Evolutionary conservation across 2,888 invertebrate genomes (phyloP).

Genomic region (Andrena camellia): DNA sequence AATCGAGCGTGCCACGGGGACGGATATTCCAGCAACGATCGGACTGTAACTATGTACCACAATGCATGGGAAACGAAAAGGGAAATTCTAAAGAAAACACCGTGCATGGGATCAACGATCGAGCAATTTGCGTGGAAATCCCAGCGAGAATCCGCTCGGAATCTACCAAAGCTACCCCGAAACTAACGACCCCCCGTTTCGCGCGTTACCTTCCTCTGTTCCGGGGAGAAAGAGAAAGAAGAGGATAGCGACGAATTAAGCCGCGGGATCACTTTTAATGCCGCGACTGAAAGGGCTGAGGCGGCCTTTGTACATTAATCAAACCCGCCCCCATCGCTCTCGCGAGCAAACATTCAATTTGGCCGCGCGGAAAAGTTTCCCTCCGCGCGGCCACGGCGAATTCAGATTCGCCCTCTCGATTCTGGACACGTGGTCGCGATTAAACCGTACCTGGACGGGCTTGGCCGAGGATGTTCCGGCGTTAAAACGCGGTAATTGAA

Average conservation of each 20-base stretch:
- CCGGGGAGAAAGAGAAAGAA: too few relatives aligned
- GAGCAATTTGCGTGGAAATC: not conserved
- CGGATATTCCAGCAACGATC: too few relatives aligned
- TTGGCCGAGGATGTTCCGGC: not conserved
- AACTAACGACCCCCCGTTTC: not conserved
- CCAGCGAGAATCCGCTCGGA: not conserved
- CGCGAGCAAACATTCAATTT: slow-evolving; percentile 26
- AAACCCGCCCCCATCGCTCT: not conserved
- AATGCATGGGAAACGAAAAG: not conserved
- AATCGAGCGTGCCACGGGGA: not conserved
- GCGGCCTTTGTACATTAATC: slow-evolving; percentile 21
- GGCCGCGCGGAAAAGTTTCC: slow-evolving; percentile 5
- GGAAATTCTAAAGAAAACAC: not conserved
- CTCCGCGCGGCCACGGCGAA: not conserved
- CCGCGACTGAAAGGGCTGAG: not conserved
- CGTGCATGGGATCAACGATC: not conserved
- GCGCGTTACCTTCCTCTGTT: not conserved
- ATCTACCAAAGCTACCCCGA: not conserved
- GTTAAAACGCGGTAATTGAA: slow-evolving; percentile 40
- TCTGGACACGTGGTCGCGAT: slow-evolving; percentile 30
- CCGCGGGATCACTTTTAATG: slow-evolving; percentile 24
- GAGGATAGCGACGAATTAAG: not conserved
- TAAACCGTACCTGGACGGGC: slow-evolving; percentile 4
- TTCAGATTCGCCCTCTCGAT: slow-evolving; percentile 28
- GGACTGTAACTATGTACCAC: not conserved